Evolutionary conservation across 1,140 invertebrate species (phyloP).

Genomic region (Brachionus plicatilis): DNA sequence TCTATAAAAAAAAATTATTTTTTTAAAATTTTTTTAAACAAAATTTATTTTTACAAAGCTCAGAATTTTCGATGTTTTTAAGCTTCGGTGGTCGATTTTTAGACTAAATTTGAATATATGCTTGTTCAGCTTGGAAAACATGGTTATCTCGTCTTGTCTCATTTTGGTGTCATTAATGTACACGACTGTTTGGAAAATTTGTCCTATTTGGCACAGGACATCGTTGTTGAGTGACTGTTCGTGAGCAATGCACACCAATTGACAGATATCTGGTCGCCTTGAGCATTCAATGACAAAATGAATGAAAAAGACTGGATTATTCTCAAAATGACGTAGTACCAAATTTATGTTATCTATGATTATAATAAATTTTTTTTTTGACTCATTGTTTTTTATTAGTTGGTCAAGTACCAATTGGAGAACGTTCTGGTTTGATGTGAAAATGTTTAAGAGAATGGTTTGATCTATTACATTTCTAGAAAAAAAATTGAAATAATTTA

Average conservation of each 20-base stretch:
- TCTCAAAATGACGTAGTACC: background rate
- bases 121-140: slow-evolving; percentile 7
- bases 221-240: background rate
- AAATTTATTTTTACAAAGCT: background rate
- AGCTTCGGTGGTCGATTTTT: background rate
- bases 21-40: background rate
- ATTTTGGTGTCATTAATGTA: slow-evolving; percentile 13
- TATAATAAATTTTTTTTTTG: background rate
- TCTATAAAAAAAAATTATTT: background rate
- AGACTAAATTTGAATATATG: slow-evolving; percentile 22
- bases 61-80: background rate
- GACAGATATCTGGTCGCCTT: background rate
- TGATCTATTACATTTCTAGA: background rate
- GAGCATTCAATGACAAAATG: slow-evolving; percentile 11
- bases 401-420: background rate
- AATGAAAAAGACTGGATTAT: background rate
- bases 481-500: background rate
- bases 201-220: background rate
- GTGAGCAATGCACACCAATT: background rate
- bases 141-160: background rate
- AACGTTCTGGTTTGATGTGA: background rate
- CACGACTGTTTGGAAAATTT: background rate
- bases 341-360: slow-evolving; percentile 15
- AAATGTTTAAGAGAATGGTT: background rate
- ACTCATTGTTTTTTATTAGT: background rate